Evolutionary conservation across 2,797 vertebrate species (phyloP).

Genomic region (Cossypha heuglini): DNA sequence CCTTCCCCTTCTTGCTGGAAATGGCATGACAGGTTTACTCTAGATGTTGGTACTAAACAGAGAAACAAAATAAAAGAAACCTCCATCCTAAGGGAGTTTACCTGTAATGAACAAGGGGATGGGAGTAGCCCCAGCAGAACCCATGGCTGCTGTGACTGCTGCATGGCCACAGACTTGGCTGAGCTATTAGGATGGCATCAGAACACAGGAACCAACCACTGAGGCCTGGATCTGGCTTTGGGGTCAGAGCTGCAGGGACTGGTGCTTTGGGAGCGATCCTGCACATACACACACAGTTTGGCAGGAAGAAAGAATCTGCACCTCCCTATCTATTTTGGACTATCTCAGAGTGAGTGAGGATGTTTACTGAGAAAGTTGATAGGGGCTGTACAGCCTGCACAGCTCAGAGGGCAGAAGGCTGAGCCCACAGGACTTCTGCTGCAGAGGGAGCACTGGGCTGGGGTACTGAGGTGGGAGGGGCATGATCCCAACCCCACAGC

Average conservation of each 20-base stretch:
- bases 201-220: accelerated
- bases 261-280: neutral
- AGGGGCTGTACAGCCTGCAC: neutral
- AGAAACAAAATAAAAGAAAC: neutral
- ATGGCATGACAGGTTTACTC: neutral
- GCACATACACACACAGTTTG: accelerated
- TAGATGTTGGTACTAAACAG: neutral
- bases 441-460: neutral
- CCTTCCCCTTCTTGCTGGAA: neutral
- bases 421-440: neutral
- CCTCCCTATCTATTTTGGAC: neutral
- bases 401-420: neutral
- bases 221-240: neutral
- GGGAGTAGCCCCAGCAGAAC: neutral
- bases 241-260: neutral
- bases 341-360: accelerated
- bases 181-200: neutral
- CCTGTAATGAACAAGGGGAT: accelerated
- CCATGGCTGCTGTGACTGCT: neutral
- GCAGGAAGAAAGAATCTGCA: neutral
- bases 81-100: neutral
- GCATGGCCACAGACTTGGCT: neutral
- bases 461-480: neutral
- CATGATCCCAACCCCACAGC: neutral
- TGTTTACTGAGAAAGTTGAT: neutral